A percentile compares a stretch with the other conserved stretches of the same genome.
Evolutionary conservation across 2,888 invertebrate species (phyloP).

Genomic region (Heteromyza rotundicornis): DNA sequence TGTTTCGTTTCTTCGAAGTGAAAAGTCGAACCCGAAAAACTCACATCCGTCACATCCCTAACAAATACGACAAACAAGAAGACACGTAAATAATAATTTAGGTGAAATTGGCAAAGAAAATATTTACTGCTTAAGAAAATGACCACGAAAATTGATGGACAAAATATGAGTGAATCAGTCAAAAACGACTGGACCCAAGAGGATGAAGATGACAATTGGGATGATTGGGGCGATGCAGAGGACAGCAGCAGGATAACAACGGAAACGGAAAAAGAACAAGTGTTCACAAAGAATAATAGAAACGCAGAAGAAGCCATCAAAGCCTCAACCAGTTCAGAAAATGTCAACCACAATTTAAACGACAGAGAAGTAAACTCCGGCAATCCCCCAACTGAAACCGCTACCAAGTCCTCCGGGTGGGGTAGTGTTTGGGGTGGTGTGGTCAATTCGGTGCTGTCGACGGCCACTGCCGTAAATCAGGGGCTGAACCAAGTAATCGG

Average conservation of each 20-base stretch:
- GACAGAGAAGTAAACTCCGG: too few species aligned
- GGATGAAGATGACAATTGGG: conserved; percentile 53
- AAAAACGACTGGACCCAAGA: conserved; percentile 45
- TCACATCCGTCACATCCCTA: neutral
- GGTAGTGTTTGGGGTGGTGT: conserved; percentile 75
- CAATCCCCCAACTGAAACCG: too few species aligned
- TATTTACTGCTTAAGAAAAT: conserved; percentile 27
- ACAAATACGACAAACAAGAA: neutral
- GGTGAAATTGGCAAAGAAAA: neutral
- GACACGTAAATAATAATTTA: neutral
- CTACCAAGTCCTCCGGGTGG: too few species aligned
- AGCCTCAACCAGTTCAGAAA: neutral
- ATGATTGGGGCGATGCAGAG: conserved; percentile 54
- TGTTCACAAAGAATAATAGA: conserved; percentile 16
- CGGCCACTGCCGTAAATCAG: conserved; percentile 83
- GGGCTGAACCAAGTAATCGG: conserved; percentile 85
- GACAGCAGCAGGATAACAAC: conserved; percentile 27
- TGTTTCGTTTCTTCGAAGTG: too few species aligned
- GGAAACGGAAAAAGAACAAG: neutral
- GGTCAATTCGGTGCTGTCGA: conserved; percentile 74
- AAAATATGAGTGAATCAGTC: conserved; percentile 12
- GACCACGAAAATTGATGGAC: conserved; percentile 34
- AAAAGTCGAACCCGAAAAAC: too few species aligned
- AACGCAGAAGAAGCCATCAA: conserved; percentile 20
- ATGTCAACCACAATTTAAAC: too few species aligned